Conservation (phyloP, 2,888 invertebrate genomes). For the Apeira syringaria region DNA sequence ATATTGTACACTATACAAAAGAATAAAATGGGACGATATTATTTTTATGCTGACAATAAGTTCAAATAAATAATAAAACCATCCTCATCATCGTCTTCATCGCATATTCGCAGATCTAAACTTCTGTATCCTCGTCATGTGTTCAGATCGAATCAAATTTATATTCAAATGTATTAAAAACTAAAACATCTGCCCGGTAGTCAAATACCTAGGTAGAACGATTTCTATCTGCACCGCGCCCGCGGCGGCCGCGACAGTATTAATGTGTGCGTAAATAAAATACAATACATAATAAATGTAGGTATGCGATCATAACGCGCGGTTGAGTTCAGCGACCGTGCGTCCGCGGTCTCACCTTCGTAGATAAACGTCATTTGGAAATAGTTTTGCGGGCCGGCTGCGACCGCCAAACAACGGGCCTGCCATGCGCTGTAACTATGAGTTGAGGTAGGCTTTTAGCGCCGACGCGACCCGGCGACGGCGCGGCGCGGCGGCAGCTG, state of each 20-base stretch:
- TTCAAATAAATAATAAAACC: too few species aligned
- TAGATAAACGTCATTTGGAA: slow-evolving; percentile 75
- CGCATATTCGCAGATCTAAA: too few species aligned
- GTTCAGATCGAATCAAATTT: neutral
- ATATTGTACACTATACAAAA: too few species aligned
- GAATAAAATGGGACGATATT: too few species aligned
- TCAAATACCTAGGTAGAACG: slow-evolving; percentile 35
- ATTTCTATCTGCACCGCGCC: slow-evolving; percentile 43
- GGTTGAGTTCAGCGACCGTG: slow-evolving; percentile 70
- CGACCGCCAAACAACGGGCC: slow-evolving; percentile 38
- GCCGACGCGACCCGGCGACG: neutral
- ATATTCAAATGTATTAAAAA: neutral
- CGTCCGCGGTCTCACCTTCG: slow-evolving; percentile 76
- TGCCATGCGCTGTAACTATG: slow-evolving; percentile 41
- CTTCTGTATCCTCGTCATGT: too few species aligned
- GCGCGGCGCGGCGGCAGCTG: neutral
- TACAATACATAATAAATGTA: slow-evolving; percentile 41
- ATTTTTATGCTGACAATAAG: too few species aligned
- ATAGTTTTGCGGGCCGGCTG: slow-evolving; percentile 40
- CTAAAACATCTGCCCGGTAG: neutral
- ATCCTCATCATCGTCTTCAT: too few species aligned
- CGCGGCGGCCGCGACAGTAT: slow-evolving; percentile 44
- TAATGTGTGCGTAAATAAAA: slow-evolving; percentile 42
- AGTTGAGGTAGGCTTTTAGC: slow-evolving; percentile 57
- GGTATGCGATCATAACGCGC: slow-evolving; percentile 58